Percentiles rank a stretch among this genome's conserved stretches.
These are phyloP conservation scores for Arothron firmamentum DNA, from an alignment of 2,113 vertebrate species.

Conservation along the genomic window DNA sequence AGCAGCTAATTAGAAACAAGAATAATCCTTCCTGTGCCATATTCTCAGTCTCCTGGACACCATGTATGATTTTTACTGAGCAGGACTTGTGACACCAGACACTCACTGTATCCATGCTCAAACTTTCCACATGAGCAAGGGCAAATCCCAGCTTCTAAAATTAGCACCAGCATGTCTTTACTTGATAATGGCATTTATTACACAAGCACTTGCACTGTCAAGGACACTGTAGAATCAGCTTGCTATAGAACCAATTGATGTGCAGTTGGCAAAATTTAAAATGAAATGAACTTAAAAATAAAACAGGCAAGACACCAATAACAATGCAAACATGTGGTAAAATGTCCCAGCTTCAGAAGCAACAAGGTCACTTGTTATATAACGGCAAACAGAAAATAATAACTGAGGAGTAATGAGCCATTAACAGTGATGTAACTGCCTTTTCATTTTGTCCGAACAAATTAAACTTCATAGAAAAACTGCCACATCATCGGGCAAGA, in stretches of 20 bases:
- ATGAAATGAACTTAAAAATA: not conserved
- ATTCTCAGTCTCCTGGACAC: not conserved
- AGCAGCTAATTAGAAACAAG: no score
- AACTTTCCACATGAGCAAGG: not conserved
- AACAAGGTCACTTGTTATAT: conserved; percentile 30
- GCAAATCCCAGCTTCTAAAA: conserved; percentile 27
- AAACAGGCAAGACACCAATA: not conserved
- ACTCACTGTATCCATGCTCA: conserved; percentile 8
- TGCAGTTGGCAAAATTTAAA: not conserved
- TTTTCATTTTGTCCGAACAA: conserved; percentile 39
- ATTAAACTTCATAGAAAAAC: conserved; percentile 39
- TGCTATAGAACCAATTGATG: no score
- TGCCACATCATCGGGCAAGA: conserved; percentile 16
- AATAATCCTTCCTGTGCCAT: not conserved
- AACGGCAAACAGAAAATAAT: conserved; percentile 41
- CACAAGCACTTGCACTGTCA: not conserved
- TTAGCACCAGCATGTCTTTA: conserved; percentile 18
- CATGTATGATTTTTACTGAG: not conserved
- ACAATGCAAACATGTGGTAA: not conserved
- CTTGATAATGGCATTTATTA: conserved; percentile 14
- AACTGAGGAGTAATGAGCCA: conserved; percentile 59
- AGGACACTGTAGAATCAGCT: no score
- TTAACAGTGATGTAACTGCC: conserved; percentile 50
- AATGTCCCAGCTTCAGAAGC: not conserved
- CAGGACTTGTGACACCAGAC: conserved; percentile 22